These are phyloP conservation scores for Lasiurus borealis DNA, from an alignment of 2,113 vertebrate species.

Conservation along the genomic window DNA sequence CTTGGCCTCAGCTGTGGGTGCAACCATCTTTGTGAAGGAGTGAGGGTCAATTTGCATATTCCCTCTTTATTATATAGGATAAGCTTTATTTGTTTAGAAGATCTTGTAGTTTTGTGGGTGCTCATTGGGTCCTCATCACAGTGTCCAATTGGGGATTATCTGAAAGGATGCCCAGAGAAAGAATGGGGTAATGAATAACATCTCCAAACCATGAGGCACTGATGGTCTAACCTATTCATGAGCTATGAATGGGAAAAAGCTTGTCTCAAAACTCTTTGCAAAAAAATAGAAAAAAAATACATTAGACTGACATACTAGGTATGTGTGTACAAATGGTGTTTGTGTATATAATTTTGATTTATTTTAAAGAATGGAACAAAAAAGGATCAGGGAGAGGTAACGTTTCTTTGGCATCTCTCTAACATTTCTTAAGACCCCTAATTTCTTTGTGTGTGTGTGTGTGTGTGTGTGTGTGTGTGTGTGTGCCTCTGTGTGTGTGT, in stretches of 20 bases:
- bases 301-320: rapidly evolving
- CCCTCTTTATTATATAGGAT: too few species aligned
- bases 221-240: rapidly evolving
- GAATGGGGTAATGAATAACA: neutral
- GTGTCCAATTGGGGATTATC: rapidly evolving
- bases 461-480: too few species aligned
- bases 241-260: too few species aligned
- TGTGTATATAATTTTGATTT: neutral
- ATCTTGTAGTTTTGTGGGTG: neutral
- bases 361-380: neutral
- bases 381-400: neutral
- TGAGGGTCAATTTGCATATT: too few species aligned
- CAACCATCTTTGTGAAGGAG: too few species aligned
- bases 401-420: neutral
- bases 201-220: too few species aligned
- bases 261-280: neutral
- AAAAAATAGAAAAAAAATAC: neutral
- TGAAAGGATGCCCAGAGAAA: neutral
- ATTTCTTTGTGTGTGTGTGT: neutral
- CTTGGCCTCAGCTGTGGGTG: too few species aligned
- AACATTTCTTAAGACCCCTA: neutral
- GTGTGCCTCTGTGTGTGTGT: too few species aligned
- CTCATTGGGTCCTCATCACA: too few species aligned
- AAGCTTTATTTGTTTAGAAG: neutral
- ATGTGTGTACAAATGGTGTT: neutral